Evolutionary conservation across 23 tunicate species (phyloP).

Genomic region (Trididemnum miniatum): DNA sequence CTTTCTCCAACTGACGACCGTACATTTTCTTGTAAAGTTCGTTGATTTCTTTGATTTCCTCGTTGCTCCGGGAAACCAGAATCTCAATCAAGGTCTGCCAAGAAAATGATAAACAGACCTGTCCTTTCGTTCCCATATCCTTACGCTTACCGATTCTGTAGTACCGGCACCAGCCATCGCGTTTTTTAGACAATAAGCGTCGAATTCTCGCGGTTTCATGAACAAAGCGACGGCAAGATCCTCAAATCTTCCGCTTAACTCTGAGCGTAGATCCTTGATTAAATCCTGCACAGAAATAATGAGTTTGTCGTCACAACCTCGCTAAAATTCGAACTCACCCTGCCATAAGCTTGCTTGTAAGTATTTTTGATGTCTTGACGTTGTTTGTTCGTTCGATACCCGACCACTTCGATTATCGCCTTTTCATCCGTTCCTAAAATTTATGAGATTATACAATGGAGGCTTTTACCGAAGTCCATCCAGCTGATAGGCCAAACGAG

Average conservation of each 20-base stretch:
- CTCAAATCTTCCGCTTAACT: constrained; percentile 64
- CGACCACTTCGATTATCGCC: constrained; percentile 65
- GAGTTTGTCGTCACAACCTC: too few relatives aligned
- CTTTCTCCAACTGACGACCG: constrained; percentile 65
- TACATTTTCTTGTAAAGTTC: constrained; percentile 64
- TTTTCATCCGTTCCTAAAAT: constrained; percentile 88
- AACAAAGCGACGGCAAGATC: constrained; percentile 60
- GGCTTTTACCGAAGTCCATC: too few relatives aligned
- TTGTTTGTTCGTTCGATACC: constrained; percentile 48
- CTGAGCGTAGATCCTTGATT: constrained; percentile 74
- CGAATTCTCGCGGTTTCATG: constrained; percentile 55
- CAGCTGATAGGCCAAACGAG: too few relatives aligned
- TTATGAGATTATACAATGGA: too few relatives aligned
- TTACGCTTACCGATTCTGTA: constrained; percentile 90
- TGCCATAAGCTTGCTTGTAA: constrained; percentile 80
- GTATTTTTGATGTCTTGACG: constrained; percentile 44
- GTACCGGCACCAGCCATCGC: constrained; percentile 90
- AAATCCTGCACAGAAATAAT: constrained; percentile 64
- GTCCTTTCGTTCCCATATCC: too few relatives aligned
- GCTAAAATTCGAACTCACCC: too few relatives aligned
- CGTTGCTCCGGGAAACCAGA: constrained; percentile 75
- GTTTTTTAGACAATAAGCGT: constrained; percentile 67
- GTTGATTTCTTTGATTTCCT: constrained; percentile 73
- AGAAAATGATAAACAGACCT: too few relatives aligned
- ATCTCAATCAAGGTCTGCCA: constrained; percentile 82